Base-by-base conservation (phyloP, 2,113 vertebrate genomes). In the Scopus umbretta region DNA sequence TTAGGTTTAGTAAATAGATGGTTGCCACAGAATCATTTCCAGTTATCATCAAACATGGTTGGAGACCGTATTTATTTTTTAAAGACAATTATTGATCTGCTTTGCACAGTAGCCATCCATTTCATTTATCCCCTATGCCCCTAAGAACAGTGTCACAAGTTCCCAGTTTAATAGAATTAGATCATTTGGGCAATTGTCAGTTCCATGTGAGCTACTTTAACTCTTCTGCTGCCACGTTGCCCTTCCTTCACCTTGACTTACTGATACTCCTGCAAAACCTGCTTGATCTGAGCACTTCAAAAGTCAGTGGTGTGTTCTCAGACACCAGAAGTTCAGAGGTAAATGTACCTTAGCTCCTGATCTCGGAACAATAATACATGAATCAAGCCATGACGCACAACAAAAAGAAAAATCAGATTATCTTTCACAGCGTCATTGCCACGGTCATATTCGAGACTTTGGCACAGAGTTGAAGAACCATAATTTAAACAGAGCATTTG, bases 61-160 rank as follows among this genome's bases (percentile, higher is more conserved):
- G 70, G 66, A 96, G 66, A 85, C 20, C 3, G 1, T 53, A 26
- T 87, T 88, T 90, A 73, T 58, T 71, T 92, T 72, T 29, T 52
- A 88, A 95, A 87, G 76, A n/a, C 52, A 47, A 78, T n/a, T 80
- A 81, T 53, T 72, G 80, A 94, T 88, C 83, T 62, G 36, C 30
- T 62, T 26, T 70, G 67, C 25, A 29, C 49, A 55, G 65, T 9
- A 20, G 36, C 29, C 50, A 38, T 62, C 55, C 30, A 12, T 96
- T 93, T 86, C 38, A 30, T 74, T 97, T 91, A 78, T 71, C 80
- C 75, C 26, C 29, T 15, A 2, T 14, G 25, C 72, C 63, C 56
- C 88, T 70, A 59, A 96, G 52, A 93, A 50, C 26, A 45, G 70
- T 55, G 59, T 61, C 80, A 75, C 73, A 72, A 70, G 38, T 80